Evolutionary conservation across 2,888 invertebrate genomes (phyloP).

Genomic region (Frankliniella intonsa): DNA sequence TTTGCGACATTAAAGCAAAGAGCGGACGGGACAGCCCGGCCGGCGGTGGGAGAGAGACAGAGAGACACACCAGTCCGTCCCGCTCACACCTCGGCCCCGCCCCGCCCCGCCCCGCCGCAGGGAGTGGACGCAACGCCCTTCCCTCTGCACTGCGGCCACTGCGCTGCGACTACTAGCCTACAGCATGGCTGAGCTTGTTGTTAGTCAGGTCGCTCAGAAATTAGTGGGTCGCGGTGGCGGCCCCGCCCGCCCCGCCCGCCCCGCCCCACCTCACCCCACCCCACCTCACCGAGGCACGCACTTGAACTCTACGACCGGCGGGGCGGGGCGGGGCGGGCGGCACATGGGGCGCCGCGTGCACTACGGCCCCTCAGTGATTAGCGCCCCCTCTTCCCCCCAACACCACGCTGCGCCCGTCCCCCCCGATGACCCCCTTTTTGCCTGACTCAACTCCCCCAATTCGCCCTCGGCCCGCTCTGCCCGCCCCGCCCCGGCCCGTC

Average conservation of each 20-base stretch:
- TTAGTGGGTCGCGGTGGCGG: slow-evolving; percentile 18
- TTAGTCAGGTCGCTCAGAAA: background rate
- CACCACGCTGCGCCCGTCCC: background rate
- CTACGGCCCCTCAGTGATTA: background rate
- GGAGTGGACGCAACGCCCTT: no score
- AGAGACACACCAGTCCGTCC: no score
- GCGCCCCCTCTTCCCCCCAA: background rate
- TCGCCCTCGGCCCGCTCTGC: background rate
- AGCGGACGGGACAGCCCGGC: no score
- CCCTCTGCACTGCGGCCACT: no score
- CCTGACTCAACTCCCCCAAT: background rate
- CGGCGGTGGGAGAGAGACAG: no score
- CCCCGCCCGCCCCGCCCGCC: background rate
- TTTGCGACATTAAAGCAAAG: no score
- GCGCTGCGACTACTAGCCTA: no score
- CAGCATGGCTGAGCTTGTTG: background rate
- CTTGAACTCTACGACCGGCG: no score
- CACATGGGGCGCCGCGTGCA: background rate
- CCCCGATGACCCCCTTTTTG: background rate
- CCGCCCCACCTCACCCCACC: background rate
- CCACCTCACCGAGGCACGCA: no score
- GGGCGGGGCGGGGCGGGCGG: no score
- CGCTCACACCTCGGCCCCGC: no score
- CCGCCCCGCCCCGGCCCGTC: background rate
- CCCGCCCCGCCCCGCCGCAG: no score